Evolutionary conservation across 2,888 invertebrate species (phyloP), one percentile per base, ranked within the genome.

Genomic region (Leptinotarsa tumamoca): DNA sequence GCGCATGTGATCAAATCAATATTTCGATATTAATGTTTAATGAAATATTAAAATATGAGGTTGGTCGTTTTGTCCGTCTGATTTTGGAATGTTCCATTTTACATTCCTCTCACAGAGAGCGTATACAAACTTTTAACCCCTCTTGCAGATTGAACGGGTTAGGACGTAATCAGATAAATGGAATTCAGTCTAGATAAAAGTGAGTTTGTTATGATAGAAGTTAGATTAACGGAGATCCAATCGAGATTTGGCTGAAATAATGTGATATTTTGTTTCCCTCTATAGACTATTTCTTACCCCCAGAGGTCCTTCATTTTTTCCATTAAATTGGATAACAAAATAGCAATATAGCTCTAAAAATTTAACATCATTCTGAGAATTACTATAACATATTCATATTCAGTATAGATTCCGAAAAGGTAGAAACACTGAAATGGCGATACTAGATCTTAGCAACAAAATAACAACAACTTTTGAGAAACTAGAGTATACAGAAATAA

Each of bases 1-100:
- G 51, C 54, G 33, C 43, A 18, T 43, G 56, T 56, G 51, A 69
- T 56, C 27, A 33, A 56, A 69, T 69, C 68, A 56, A 69, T 56
- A 69, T 33, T 56, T 56, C 43, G 10, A 69, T 69, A 43, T 43
- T 27, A 3, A n/a, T 27, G 18, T 43, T 33, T 69, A 56, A 69
- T 69, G 27, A 69, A 56, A 58, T 58, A 58, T 58, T 23, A 23
- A 58, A 58, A 58, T 58, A 58, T 58, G 58, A 23, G 58, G 58
- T 58, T 23, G 58, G 58, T 58, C 23, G 58, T 58, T 58, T 58
- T 23, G 23, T 58, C 14, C 58, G 58, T 58, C 58, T 58, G 23
- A 58, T 58, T 58, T 58, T 3, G 58, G 58, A 58, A 58, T 58
- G 58, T 58, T 58, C 23, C 58, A 58, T 58, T 58, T 23, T 58